phyloP scores from a whole-genome alignment of 1,140 invertebrate genomes.

The Drosophila neocordata region DNA sequence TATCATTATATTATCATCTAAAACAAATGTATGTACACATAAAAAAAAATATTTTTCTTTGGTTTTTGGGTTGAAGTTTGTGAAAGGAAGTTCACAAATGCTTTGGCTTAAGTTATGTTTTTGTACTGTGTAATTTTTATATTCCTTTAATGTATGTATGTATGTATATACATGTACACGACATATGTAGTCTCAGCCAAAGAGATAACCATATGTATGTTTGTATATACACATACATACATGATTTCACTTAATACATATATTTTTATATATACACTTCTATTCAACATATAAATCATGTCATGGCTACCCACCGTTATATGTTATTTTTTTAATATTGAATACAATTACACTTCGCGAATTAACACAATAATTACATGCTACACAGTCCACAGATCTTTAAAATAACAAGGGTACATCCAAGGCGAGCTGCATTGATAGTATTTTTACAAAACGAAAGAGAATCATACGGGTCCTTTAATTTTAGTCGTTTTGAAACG shows the following conservation, averaged over 20 bases:
- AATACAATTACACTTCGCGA: constrained; percentile 12
- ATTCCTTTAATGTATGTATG: background rate
- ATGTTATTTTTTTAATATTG: constrained; percentile 2
- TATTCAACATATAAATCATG: background rate
- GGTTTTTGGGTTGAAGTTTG: background rate
- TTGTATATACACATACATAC: background rate
- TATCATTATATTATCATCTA: background rate
- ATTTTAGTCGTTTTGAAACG: background rate
- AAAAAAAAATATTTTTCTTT: background rate
- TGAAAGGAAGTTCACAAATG: background rate
- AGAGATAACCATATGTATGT: background rate
- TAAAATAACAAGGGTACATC: constrained; percentile 11
- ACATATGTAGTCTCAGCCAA: background rate
- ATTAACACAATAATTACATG: constrained; percentile 12
- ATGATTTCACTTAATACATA: background rate
- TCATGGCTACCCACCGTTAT: constrained; percentile 8
- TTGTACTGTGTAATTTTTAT: background rate
- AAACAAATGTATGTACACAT: background rate
- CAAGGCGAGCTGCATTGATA: constrained; percentile 1
- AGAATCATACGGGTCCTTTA: background rate
- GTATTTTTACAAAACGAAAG: constrained; percentile 2
- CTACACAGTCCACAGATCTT: background rate
- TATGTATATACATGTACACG: background rate
- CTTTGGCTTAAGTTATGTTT: background rate
- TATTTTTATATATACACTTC: background rate